These are phyloP conservation scores for Equus quagga DNA, from an alignment of 2,113 vertebrate genomes.

Conservation along the genomic window DNA sequence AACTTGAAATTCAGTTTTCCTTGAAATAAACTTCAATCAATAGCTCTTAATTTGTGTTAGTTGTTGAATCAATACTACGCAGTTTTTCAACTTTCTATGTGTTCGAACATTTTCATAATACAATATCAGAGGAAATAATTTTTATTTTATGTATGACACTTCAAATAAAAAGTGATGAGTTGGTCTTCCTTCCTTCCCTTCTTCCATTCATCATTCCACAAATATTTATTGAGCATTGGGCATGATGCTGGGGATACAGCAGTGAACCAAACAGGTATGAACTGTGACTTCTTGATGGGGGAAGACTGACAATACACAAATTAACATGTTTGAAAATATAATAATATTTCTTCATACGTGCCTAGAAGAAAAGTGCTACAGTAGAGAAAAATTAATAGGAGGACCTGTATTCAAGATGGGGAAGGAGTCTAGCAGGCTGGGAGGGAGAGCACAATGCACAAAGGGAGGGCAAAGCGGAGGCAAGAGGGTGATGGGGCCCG, in stretches of 20 bases:
- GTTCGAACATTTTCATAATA: neutral
- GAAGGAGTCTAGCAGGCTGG: neutral
- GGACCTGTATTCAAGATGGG: neutral
- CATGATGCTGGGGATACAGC: neutral
- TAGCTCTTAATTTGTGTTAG: neutral
- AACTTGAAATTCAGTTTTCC: neutral
- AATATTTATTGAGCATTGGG: neutral
- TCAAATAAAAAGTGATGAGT: neutral
- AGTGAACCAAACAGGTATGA: neutral
- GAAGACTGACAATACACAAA: neutral
- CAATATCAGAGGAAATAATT: neutral
- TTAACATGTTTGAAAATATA: neutral
- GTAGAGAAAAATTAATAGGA: neutral
- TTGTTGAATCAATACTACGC: neutral
- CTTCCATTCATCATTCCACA: neutral
- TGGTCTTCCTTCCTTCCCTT: neutral
- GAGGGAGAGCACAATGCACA: too few species aligned
- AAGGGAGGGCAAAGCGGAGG: neutral
- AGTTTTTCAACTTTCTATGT: neutral
- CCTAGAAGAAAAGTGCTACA: neutral
- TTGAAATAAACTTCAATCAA: neutral
- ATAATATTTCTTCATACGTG: neutral
- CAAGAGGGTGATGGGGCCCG: neutral
- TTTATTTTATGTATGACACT: neutral
- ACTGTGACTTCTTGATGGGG: neutral